Base-by-base conservation (phyloP, 2,797 vertebrate species). In the Macropus fuliginosus region DNA sequence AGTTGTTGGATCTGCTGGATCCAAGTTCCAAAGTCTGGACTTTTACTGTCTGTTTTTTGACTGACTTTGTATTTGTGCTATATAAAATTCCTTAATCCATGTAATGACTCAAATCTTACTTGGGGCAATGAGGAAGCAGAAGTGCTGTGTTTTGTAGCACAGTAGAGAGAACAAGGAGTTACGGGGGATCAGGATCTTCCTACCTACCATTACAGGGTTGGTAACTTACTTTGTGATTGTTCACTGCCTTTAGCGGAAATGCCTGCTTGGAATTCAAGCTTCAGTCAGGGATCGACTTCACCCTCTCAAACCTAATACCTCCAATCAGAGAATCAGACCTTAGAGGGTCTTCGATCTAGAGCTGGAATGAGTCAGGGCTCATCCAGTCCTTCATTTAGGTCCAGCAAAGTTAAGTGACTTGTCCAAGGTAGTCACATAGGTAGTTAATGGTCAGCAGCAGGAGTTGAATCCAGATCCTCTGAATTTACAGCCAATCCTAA, bases 21-120 rank as follows among this genome's bases (percentile, higher is more conserved):
- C 66, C n/a, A 81, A 1, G 11, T 81, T 6, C 66, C 52, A 50
- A 89, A 93, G 54, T 94, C 4, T 90, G 92, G 27, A 66, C 40
- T 34, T 90, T 94, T 57, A 24, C 24, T 96, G 54, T 93, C 55
- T 89, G 46, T 14, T 91, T 55, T 95, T 59, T 52, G 94, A 81
- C 24, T 91, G 94, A 93, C 81, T 81, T 81, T 46, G 8, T 27
- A 11, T 81, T 46, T 4, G 21, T 87, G 74, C 74, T 87, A 50
- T 27, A 87, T 87, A 50, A 87, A 87, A 46, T 46, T 81, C 21
- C 74, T 87, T 12, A 50, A 24, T 87, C 50, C 21, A 46, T 3
- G 21, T 50, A 50, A 27, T 87, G 40, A 87, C 12, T 87, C 1
- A 27, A 27, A 24, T 46, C 21, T 46, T 87, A 50, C 40, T 87